phyloP scores from a whole-genome alignment of 2,797 vertebrate species.

The Periophthalmus magnuspinnatus region DNA sequence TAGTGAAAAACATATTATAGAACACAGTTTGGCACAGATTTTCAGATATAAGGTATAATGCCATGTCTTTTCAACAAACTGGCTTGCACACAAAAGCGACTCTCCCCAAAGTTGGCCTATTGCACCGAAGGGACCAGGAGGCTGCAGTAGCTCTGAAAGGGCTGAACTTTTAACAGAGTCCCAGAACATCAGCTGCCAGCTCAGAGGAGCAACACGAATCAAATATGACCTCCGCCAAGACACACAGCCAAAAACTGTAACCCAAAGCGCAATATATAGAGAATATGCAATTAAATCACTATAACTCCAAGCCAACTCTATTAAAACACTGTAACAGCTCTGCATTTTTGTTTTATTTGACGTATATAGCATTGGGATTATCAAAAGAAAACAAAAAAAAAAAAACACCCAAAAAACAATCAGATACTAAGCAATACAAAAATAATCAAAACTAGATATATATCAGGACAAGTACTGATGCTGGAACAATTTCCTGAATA shows the following conservation, averaged over 20 bases:
- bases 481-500: too few relatives aligned
- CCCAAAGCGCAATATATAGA: slow-evolving; percentile 1
- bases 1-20: neutral
- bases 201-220: slow-evolving; percentile 13
- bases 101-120: neutral
- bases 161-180: slow-evolving; percentile 21
- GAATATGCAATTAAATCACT: slow-evolving; percentile 11
- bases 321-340: neutral
- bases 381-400: too few relatives aligned
- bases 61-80: slow-evolving; percentile 1
- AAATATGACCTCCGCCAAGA: slow-evolving; percentile 11
- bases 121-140: neutral
- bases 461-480: too few relatives aligned
- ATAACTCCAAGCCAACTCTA: neutral
- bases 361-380: too few relatives aligned
- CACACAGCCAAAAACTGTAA: slow-evolving; percentile 17
- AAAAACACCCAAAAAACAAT: too few relatives aligned
- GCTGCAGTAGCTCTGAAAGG: neutral
- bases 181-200: slow-evolving; percentile 20
- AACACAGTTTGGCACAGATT: neutral
- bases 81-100: neutral
- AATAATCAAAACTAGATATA: too few relatives aligned
- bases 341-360: neutral
- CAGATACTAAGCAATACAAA: too few relatives aligned
- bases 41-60: neutral